Base-by-base conservation (phyloP, 2,797 vertebrate genomes). In the Anguilla pacifica region DNA sequence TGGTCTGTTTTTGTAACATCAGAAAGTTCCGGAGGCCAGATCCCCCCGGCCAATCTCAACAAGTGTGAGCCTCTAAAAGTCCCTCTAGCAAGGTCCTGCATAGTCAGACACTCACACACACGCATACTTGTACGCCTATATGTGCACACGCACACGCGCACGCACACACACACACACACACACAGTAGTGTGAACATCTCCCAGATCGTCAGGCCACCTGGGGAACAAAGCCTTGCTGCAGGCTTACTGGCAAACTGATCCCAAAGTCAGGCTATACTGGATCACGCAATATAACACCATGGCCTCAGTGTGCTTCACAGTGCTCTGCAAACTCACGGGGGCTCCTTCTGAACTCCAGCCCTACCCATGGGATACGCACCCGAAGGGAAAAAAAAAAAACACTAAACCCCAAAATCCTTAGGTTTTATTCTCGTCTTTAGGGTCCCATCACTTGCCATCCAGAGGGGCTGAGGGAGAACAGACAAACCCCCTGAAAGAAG, bases 81-180 rank as follows among this genome's bases (percentile, higher is more conserved):
- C 25, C 15, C 72, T 77, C 2, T 35, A 2, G 17, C 11, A 39
- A 77, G 72, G 43, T 77, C 72, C 35, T 77, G 35, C 28, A 77
- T 43, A 35, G 1, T 28, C 70, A 74, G 28, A 35, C 11, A 1
- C 6, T 13, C 31, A 86, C 82, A 43, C 49, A 61, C 10, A 86
- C 31, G 67, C 89, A 87, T 85, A n/a, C 61, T 89, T 35, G 61
- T 83, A 84, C 59, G 81, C 82, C 61, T 10, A 31, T 72, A 2
- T 84, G 43, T 89, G 91, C 87, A 89, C 28, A 81, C 79, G 64
- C 74, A 61, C 61, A 72, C 79, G 31, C 81, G 35, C 72, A 22
- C 81, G 31, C 28, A 81, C 79, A 77, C 74, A 61, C 61, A 72
- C 79, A 31, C 81, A 49, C 72, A 22, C 81, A 67, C 85, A 49